These are phyloP conservation scores for Neolamprologus brichardi DNA, from an alignment of 2,113 vertebrate genomes.

Conservation along the genomic window DNA sequence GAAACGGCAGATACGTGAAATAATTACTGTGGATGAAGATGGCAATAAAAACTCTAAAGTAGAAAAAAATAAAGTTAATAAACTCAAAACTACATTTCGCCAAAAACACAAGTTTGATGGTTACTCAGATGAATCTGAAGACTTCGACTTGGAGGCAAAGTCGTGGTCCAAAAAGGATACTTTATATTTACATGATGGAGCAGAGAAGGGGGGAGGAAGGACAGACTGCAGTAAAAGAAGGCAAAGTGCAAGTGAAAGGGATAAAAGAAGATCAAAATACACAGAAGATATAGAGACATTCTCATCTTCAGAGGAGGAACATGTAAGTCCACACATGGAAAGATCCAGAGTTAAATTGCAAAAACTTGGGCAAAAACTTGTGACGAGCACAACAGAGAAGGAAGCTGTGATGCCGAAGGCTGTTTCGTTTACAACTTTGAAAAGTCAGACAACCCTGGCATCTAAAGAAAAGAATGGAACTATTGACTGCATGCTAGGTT, in stretches of 20 bases:
- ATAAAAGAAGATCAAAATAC: constrained; percentile 1
- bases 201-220: neutral
- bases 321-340: neutral
- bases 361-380: neutral
- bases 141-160: constrained; percentile 61
- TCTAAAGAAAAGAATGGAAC: constrained; percentile 13
- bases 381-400: neutral
- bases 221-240: neutral
- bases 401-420: neutral
- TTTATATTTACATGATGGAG: neutral
- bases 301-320: constrained; percentile 81
- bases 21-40: neutral
- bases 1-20: constrained; percentile 13
- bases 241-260: neutral
- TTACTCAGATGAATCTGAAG: constrained; percentile 83
- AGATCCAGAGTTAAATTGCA: neutral
- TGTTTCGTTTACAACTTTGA: constrained; percentile 23
- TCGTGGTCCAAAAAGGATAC: neutral
- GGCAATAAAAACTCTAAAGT: constrained; percentile 20
- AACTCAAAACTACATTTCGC: neutral
- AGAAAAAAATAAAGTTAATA: neutral
- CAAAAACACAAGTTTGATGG: neutral
- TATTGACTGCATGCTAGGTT: constrained; percentile 76
- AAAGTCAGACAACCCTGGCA: neutral
- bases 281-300: constrained; percentile 73